Evolutionary conservation across 2,797 vertebrate genomes (phyloP), one percentile per base, ranked within the genome.

Genomic region (Catamblyrhynchus diadema): DNA sequence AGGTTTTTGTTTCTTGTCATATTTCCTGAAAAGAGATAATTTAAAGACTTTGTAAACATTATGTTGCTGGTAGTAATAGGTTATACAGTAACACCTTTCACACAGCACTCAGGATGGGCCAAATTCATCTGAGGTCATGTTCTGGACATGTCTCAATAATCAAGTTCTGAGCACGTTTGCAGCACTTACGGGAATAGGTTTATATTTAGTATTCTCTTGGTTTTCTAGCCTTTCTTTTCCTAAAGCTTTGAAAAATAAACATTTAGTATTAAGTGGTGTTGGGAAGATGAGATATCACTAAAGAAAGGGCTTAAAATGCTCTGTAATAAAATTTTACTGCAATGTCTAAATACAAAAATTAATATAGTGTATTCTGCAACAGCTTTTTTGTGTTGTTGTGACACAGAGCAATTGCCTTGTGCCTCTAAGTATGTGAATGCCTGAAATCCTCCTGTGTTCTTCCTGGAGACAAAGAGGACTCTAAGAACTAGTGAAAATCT

Each of bases 91-190:
- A 93, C 15, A 56, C 67, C 62, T 93, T 87, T 92, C 71, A 94
- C 47, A 42, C 47, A 69, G 51, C 56, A 62, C 67, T 91, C 4
- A 3, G 64, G 62, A 94, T 77, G 66, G 86, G 84, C 91, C 88
- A 96, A 9, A 93, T 93, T n/a, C 41, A 64, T 79, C 77, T 93
- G 91, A 93, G 62, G 64, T 93, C 94, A 60, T 85, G 71, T 87
- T 95, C 81, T 96, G 94, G 95, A 91, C 66, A 2, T 45, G 74
- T 91, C 78, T 89, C 62, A 42, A 2, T 92, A 77, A 85, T 48
- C 41, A 84, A 28, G 37, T 90, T 79, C 86, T 90, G 48, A 2
- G 86, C 86, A 89, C 3, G 3, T 89, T 93, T 93, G 86, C 82
- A 80, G 67, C 51, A 73, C 60, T 87, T 30, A 67, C 56, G 74